Evolutionary conservation across 2,888 invertebrate genomes (phyloP), one percentile per base, ranked within the genome.

Genomic region (Ichneumoninae sp.): DNA sequence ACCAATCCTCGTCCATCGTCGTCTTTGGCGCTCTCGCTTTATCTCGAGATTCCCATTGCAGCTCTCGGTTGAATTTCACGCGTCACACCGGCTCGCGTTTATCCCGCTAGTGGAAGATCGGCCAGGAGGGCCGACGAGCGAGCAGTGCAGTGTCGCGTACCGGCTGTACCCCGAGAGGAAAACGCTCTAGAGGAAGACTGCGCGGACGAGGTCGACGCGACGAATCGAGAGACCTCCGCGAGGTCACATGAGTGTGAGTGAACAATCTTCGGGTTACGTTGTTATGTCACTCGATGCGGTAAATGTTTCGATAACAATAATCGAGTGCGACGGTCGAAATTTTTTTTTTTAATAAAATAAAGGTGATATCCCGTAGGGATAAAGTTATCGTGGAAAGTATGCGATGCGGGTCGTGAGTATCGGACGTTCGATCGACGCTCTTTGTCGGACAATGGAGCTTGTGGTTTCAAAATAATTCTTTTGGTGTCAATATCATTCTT

Each of bases 171-270:
- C 69, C 83, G 76, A 76, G 65, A 52, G 77, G 73, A 68, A 57
- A 16, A 52, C 50, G 10, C 22, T 57, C 26, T 57, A 57, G 57
- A 85, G 44, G 76, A 68, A 66, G 60, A 75, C 60, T 57, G 44
- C 76, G 76, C 70, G 63, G 54, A 69, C 69, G 70, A 79, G 47
- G 76, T 77, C 76, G 77, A 80, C 16, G 71, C 70, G 50, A 74
- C 30, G 47, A 77, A 47, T 16, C 3, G 88, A 89, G 83, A 88
- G 86, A 88, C 81, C 88, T 88, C 86, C 89, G 89, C 83, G 88
- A 88, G 89, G 88, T 90, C 88, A 88, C 90, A 92, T 92, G 92
- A 92, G 90, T 89, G 92, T 92, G 92, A 92, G 92, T 92, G 92
- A 75, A 73, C 66, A 10, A 26, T 57, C 22, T 13, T 57, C 57